Percentiles rank a stretch among this genome's conserved stretches.
These are phyloP conservation scores for Tychaedon coryphoeus DNA, from an alignment of 2,113 vertebrate species.

Conservation along the genomic window DNA sequence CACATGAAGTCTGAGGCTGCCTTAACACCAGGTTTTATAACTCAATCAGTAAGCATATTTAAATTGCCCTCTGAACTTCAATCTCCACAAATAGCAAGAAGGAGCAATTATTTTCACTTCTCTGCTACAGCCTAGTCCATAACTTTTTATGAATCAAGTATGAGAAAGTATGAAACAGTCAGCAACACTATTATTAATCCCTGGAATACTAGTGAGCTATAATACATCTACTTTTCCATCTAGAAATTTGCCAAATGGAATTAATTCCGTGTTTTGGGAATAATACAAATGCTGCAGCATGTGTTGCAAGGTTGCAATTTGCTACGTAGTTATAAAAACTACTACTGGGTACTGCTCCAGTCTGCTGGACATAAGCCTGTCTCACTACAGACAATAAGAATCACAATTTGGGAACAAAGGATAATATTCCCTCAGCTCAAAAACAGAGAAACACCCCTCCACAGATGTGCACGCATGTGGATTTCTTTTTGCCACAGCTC, in stretches of 20 bases:
- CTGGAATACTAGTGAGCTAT: not conserved
- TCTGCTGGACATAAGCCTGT: not conserved
- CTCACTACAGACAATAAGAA: not conserved
- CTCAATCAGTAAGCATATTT: not conserved
- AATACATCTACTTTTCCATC: not conserved
- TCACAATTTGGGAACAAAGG: slow-evolving; percentile 58
- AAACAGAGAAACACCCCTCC: not conserved
- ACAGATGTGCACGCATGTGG: not conserved
- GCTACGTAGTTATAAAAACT: not conserved
- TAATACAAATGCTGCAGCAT: not conserved
- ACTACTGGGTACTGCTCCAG: not conserved
- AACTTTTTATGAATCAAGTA: slow-evolving; percentile 51
- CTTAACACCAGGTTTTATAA: slow-evolving; percentile 1
- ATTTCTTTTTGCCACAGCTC: not conserved
- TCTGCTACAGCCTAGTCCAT: not conserved
- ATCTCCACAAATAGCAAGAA: not conserved
- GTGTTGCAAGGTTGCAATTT: not conserved
- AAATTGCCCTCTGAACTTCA: not conserved
- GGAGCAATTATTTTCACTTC: slow-evolving; percentile 13
- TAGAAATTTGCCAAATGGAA: not conserved
- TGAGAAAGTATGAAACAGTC: not conserved
- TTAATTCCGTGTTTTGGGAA: not conserved
- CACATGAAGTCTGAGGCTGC: not conserved
- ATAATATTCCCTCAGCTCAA: not conserved
- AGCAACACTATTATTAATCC: not conserved